Evolutionary conservation across 2,113 vertebrate species (phyloP), one percentile per base, ranked within the genome.

Genomic region (Lynx canadensis): DNA sequence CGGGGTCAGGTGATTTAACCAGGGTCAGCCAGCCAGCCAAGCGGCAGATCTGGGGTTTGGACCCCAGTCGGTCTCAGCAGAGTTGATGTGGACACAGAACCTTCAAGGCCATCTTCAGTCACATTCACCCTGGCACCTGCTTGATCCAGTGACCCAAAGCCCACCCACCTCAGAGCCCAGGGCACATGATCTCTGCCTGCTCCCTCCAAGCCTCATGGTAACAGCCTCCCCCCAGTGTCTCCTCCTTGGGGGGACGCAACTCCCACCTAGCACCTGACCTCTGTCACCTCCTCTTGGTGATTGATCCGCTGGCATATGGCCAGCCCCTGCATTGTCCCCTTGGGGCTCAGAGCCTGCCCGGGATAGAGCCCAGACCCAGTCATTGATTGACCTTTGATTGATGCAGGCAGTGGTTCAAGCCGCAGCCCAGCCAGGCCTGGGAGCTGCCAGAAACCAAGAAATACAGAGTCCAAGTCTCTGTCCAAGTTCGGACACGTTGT

Each of bases 351-450:
- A 96, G 80, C 65, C 48, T 3, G 50, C 69, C 84, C 4, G 1
- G 71, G 93, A 68, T n/a, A 52, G 78, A 74, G 57, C 89, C 89
- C 78, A n/a, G 65, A 50, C 84, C 48, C 5, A 0, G 90, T 93
- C 71, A 98, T 97, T 93, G 96, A 98, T 89, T 88, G 79, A 33
- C 66, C 87, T 36, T 66, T 98, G 94, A 97, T 93, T 18, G 96
- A 96, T 76, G 38, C 36, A 4, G 76, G 27, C 84, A 1, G 94
- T 0, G 7, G 76, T 84, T 84, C 76, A 80, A 52, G 89, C 78
- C 19, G 23, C 3, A 10, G 92, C 90, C 87, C 78, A 93, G 89
- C 79, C 96, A 79, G 78, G 65, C 69, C 90, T 45, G 31, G 55
- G 48, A 95, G 90, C 94, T 92, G 95, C 96, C 96, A 96, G 52